These are phyloP conservation scores for Pomatorhinus ruficollis DNA, from an alignment of 2,113 vertebrate species.

Conservation along the genomic window DNA sequence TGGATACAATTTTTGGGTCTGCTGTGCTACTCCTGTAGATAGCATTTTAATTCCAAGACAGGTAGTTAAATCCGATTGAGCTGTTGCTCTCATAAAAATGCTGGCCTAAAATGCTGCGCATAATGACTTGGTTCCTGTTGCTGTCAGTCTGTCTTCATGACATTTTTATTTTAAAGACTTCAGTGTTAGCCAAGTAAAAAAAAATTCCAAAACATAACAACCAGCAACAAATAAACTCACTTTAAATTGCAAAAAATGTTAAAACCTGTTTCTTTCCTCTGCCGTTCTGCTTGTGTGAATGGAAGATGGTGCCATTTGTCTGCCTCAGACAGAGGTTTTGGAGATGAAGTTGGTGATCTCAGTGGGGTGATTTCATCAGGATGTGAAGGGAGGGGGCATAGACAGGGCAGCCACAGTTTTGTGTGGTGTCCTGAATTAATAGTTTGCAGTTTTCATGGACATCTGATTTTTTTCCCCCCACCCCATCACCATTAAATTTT, in stretches of 20 bases:
- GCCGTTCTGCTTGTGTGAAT: background rate
- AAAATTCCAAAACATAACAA: background rate
- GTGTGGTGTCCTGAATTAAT: background rate
- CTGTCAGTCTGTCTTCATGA: background rate
- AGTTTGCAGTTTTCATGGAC: background rate
- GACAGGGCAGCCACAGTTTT: background rate
- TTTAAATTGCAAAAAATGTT: background rate
- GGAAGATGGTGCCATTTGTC: background rate
- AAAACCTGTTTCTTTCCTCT: background rate
- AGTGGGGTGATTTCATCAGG: background rate
- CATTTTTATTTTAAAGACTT: background rate
- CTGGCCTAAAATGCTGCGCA: background rate
- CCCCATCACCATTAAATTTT: background rate
- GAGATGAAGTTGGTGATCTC: background rate
- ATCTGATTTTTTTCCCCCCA: fast-evolving
- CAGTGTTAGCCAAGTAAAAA: background rate
- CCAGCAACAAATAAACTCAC: background rate
- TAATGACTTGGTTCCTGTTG: background rate
- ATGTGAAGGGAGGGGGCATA: background rate
- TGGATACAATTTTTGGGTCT: background rate
- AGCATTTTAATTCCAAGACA: constrained; percentile 8
- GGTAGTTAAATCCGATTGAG: background rate
- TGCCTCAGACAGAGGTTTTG: background rate
- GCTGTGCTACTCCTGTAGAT: background rate
- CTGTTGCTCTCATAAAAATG: background rate